These are phyloP conservation scores for Trochalopteron elliotii DNA, from an alignment of 2,113 vertebrate species.

Conservation along the genomic window DNA sequence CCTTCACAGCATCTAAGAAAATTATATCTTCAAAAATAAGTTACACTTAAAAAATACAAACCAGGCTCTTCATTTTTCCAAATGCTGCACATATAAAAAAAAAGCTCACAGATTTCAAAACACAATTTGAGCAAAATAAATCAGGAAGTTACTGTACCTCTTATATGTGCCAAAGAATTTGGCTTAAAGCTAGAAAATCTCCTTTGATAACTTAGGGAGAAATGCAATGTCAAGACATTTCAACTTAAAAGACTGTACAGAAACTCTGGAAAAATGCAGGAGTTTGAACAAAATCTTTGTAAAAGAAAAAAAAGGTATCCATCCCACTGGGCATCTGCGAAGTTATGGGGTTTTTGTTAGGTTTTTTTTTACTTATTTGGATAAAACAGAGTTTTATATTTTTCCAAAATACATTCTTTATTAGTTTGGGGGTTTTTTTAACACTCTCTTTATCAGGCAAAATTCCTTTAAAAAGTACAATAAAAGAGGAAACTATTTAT, in stretches of 20 bases:
- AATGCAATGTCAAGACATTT: not conserved
- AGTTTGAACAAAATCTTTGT: not conserved
- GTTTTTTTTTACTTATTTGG: not conserved
- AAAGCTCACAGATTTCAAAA: not conserved
- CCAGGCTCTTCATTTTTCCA: not conserved
- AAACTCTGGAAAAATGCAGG: not conserved
- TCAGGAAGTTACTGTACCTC: not conserved
- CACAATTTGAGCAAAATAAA: not conserved
- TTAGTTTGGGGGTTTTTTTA: not conserved
- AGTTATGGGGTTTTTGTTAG: not conserved
- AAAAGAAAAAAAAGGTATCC: not conserved
- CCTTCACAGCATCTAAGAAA: not conserved
- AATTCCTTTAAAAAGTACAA: slow-evolving; percentile 10
- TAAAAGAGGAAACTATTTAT: slow-evolving; percentile 10
- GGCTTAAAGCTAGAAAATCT: not conserved
- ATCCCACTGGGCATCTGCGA: not conserved
- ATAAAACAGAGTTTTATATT: not conserved
- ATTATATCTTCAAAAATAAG: not conserved
- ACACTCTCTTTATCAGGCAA: not conserved
- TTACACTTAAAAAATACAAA: not conserved
- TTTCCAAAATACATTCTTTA: not conserved
- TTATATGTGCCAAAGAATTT: not conserved
- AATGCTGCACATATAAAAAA: not conserved
- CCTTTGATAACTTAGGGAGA: not conserved
- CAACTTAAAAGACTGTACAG: not conserved